These are phyloP conservation scores for Pentalonia nigronervosa DNA, from an alignment of 1,140 invertebrate species.

Conservation along the genomic window DNA sequence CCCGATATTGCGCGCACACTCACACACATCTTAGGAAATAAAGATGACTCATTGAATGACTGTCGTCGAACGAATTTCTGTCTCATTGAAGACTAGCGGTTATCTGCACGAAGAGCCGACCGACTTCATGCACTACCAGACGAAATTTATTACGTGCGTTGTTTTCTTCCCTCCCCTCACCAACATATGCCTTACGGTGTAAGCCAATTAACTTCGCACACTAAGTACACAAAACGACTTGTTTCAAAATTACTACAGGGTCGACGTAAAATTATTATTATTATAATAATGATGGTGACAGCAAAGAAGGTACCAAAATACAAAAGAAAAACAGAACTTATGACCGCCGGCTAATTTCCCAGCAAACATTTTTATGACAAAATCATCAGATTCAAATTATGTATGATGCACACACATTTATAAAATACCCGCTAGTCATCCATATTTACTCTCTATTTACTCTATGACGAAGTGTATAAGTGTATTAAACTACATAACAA, in stretches of 20 bases:
- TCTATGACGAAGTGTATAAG: background rate
- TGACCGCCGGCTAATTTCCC: background rate
- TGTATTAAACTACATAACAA: background rate
- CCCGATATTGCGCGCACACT: background rate
- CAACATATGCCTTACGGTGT: background rate
- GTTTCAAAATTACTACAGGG: background rate
- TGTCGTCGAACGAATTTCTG: background rate
- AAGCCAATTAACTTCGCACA: background rate
- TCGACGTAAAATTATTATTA: slow-evolving; percentile 24
- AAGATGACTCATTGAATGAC: background rate
- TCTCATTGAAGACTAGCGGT: background rate
- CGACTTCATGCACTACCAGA: background rate
- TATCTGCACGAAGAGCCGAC: background rate
- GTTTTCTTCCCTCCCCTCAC: background rate
- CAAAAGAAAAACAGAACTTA: background rate
- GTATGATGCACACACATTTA: background rate
- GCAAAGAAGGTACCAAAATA: background rate
- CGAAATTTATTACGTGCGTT: background rate
- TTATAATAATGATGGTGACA: background rate
- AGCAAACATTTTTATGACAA: background rate
- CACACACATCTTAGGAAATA: background rate
- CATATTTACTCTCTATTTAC: background rate
- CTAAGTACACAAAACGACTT: background rate
- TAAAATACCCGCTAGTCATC: background rate
- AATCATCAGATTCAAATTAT: background rate